Evolutionary conservation across 2,113 vertebrate genomes (phyloP).

Genomic region (Orientallactaga bullata): DNA sequence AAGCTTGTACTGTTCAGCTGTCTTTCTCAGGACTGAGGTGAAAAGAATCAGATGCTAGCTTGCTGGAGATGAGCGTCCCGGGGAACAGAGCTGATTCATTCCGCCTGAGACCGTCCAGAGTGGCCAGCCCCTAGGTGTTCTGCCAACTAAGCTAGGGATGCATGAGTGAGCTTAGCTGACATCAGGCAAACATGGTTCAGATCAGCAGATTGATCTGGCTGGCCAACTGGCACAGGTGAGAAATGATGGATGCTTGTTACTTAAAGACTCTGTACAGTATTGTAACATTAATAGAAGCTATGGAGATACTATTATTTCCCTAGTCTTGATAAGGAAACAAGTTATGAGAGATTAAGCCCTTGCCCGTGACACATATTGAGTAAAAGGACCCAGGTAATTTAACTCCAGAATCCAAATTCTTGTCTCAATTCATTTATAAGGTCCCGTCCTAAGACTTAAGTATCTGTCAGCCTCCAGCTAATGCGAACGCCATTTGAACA

Average conservation of each 20-base stretch:
- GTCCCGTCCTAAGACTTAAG: neutral
- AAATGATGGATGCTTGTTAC: neutral
- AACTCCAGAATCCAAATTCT: neutral
- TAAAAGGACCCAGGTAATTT: neutral
- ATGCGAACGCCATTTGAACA: constrained; percentile 18
- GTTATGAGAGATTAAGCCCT: neutral
- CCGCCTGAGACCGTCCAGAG: neutral
- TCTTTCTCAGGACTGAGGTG: neutral
- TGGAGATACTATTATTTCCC: constrained; percentile 2
- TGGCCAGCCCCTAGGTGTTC: neutral
- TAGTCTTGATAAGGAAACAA: constrained; percentile 9
- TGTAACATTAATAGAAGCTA: neutral
- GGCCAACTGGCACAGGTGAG: neutral
- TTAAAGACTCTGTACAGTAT: neutral
- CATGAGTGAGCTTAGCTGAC: neutral
- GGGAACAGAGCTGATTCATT: neutral
- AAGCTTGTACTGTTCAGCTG: neutral
- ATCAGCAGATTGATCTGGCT: neutral
- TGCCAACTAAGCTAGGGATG: neutral
- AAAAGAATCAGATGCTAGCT: neutral
- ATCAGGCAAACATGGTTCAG: neutral
- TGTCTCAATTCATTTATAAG: neutral
- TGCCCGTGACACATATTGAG: neutral
- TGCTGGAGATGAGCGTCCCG: neutral
- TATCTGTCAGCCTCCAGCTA: neutral